Evolutionary conservation across 2,888 invertebrate genomes (phyloP).

Genomic region (Hypselothyrea guttata): DNA sequence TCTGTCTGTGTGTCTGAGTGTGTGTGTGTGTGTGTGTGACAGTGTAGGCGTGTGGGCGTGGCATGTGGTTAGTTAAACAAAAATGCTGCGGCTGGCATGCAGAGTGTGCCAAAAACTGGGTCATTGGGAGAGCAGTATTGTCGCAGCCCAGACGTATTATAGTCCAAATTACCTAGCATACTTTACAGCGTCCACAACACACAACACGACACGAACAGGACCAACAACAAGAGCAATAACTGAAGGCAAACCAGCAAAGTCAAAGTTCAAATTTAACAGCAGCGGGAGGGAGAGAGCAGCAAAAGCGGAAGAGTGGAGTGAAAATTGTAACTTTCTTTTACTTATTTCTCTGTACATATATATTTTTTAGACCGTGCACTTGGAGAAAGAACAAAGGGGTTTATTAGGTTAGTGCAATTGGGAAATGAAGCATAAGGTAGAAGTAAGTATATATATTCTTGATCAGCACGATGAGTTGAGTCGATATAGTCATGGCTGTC

Average conservation of each 20-base stretch:
- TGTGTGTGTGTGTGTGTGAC: constrained; percentile 8
- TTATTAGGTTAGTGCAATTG: too few relatives aligned
- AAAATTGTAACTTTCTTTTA: not conserved
- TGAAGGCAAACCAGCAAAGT: too few relatives aligned
- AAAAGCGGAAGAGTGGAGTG: not conserved
- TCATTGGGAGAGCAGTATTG: constrained; percentile 37
- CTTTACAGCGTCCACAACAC: constrained; percentile 24
- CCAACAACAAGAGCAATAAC: constrained; percentile 14
- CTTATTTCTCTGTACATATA: too few relatives aligned
- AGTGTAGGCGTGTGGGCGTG: constrained; percentile 48
- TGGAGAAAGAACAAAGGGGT: too few relatives aligned
- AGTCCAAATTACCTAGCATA: constrained; percentile 36
- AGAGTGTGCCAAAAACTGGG: constrained; percentile 41
- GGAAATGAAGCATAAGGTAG: too few relatives aligned
- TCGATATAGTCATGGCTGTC: too few relatives aligned
- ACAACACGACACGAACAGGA: constrained; percentile 28
- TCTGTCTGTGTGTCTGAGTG: constrained; percentile 42
- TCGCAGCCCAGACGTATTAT: constrained; percentile 34
- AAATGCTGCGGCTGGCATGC: constrained; percentile 41
- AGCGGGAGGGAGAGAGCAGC: too few relatives aligned
- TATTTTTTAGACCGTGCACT: too few relatives aligned
- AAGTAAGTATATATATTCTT: too few relatives aligned
- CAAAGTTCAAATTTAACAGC: constrained; percentile 51
- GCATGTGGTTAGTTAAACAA: constrained; percentile 69
- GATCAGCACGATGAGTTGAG: too few relatives aligned